Percentiles rank a stretch among this genome's conserved stretches.
Evolutionary conservation across 1,140 invertebrate species (phyloP).

Genomic region (Nephotettix cincticeps): DNA sequence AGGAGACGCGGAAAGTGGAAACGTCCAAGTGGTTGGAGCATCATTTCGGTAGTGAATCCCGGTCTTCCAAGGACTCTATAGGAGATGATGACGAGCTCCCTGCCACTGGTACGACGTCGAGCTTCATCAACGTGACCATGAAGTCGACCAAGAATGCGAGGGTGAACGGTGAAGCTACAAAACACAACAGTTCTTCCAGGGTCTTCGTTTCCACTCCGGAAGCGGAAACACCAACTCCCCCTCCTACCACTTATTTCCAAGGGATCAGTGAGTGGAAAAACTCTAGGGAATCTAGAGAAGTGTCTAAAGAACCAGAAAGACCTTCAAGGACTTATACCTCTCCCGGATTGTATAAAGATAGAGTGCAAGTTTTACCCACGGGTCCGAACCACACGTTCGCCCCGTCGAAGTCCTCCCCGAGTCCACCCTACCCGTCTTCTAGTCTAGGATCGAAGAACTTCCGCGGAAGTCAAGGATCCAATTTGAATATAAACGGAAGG

Average conservation of each 20-base stretch:
- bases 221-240: conserved; percentile 30
- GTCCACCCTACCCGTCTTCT: conserved; percentile 29
- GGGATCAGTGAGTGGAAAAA: conserved; percentile 73
- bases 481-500: conserved; percentile 6
- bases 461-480: conserved; percentile 17
- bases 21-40: conserved; percentile 87
- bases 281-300: conserved; percentile 44
- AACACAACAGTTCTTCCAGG: conserved; percentile 42
- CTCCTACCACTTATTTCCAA: conserved; percentile 57
- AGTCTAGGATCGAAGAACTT: conserved; percentile 17
- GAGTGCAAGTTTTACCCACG: conserved; percentile 40
- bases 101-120: conserved; percentile 35
- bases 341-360: conserved; percentile 20
- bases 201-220: conserved; percentile 41
- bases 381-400: conserved; percentile 41
- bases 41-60: conserved; percentile 84
- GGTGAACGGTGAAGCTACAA: conserved; percentile 31
- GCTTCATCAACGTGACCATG: conserved; percentile 75
- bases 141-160: conserved; percentile 57
- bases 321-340: conserved; percentile 20
- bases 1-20: conserved; percentile 83
- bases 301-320: background rate
- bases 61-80: conserved; percentile 68
- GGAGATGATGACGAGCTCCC: conserved; percentile 47
- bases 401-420: conserved; percentile 27